Evolutionary conservation across 2,888 invertebrate species (phyloP), one percentile per base, ranked within the genome.

Genomic region (Cerastoderma edule): DNA sequence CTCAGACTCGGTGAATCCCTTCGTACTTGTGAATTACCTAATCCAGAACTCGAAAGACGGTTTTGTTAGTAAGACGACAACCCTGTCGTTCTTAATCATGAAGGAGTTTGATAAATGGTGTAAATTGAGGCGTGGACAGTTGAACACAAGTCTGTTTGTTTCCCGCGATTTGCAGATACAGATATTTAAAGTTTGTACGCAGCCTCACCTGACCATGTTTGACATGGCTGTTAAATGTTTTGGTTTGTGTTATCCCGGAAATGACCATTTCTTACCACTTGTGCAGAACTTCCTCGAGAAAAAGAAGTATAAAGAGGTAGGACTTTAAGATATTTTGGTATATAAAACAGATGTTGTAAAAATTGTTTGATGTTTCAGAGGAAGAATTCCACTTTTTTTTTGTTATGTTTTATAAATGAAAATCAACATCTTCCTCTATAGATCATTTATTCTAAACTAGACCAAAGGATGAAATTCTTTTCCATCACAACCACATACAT

Each of bases 221-320:
- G 86, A 86, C n/a, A 70, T 84, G 48, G 84, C 85, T 32, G 85
- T 87, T 19, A 78, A 82, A 39, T 85, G 86, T 22, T 90, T 86
- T 75, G 67, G 79, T 32, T 67, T 90, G 28, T 79, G 84, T 63
- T 83, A 86, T 30, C 72, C 69, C 3, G 87, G 86, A 19, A 88
- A 89, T 60, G 85, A 86, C 19, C 86, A 84, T 46, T 87, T 89
- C 73, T 53, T 90, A 13, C 86, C 87, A 0, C 66, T 74, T 44
- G 74, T 89, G 6, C 75, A 70, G 50, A 54, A 66, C 4, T 83
- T 88, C 28, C 22, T 89, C 16, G 75, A 74, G 13, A 76, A 81
- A 30, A 79, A 87, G 35, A 86, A 85, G 69, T 85, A 80, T 65
- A 89, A 88, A 74, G 89, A 90, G 86, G 89, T 89, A 72, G n/a